Evolutionary conservation across 2,797 vertebrate species (phyloP).

Genomic region (Melopsittacus undulatus): DNA sequence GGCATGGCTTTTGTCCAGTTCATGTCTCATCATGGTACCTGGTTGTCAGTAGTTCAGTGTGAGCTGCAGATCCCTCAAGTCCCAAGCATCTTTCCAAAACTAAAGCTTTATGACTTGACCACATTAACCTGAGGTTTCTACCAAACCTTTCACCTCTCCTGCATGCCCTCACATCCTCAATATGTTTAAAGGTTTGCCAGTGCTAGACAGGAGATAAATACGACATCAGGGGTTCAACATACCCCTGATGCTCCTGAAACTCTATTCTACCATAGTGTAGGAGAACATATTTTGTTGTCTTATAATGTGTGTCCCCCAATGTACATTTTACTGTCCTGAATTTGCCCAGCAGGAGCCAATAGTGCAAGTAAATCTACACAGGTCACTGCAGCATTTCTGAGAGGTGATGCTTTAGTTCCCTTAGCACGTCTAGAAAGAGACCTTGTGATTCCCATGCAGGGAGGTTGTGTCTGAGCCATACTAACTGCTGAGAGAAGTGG

Average conservation of each 20-base stretch:
- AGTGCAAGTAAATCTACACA: not conserved
- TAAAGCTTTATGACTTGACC: not conserved
- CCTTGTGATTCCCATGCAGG: not conserved
- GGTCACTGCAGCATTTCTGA: not conserved
- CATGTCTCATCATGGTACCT: accelerated
- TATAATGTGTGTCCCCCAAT: not conserved
- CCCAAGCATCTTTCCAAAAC: not conserved
- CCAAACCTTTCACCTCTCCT: not conserved
- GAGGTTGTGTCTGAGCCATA: not conserved
- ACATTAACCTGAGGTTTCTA: not conserved
- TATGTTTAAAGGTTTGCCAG: not conserved
- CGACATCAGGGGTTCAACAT: not conserved
- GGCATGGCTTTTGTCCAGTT: not conserved
- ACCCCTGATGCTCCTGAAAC: not conserved
- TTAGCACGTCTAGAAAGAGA: not conserved
- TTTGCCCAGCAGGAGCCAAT: not conserved
- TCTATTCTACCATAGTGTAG: not conserved
- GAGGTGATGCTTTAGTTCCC: not conserved
- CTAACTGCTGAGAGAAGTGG: not conserved
- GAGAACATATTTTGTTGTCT: not conserved
- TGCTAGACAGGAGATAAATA: not conserved
- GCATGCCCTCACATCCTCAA: not conserved
- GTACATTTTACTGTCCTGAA: not conserved
- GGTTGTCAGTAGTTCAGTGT: not conserved
- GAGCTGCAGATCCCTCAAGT: not conserved